Evolutionary conservation across 2,113 vertebrate species (phyloP), one percentile per base, ranked within the genome.

Genomic region (Condylura cristata): DNA sequence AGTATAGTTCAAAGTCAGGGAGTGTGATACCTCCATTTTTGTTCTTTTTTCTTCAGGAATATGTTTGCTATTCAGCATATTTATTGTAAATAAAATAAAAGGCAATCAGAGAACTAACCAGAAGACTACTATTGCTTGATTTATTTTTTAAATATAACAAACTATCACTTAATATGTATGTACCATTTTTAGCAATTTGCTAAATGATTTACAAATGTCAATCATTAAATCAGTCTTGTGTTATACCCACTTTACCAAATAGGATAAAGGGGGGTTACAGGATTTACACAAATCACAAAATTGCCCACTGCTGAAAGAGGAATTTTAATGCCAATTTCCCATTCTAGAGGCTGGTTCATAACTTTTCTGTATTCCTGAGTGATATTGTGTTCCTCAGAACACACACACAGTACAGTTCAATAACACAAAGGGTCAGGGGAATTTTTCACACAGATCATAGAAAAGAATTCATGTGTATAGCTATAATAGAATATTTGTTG

Each of bases 161-260:
- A 63, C 13, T 60, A 60, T 2, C 26, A 75, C 13, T 94, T 75
- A 81, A 13, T 28, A 6, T 66, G 18, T 60, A 22, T 44, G 85
- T 66, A 66, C 17, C 14, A 32, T 60, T 48, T n/a, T 30, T 82
- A 53, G 10, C 41, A 86, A 34, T 61, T 70, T 81, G 39, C 41
- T 75, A 93, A 84, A 51, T 61, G 66, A 5, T 75, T 70, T 75
- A 41, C 18, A 86, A 65, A 81, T 86, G 14, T 87, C 78, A 58
- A 93, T 78, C 9, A 34, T 41, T 34, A 91, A 58, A 28, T 51
- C 37, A 11, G 41, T 28, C 20, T 72, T 89, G 83, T 79, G n/a
- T 32, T 72, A 58, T 66, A 3, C 48, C 41, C 6, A 80, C 51
- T 89, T 89, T 37, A 53, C 11, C 16, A 39, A 91, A 85, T 28